Conservation (phyloP, 2,888 invertebrate genomes). For the Aphodius granarius region DNA sequence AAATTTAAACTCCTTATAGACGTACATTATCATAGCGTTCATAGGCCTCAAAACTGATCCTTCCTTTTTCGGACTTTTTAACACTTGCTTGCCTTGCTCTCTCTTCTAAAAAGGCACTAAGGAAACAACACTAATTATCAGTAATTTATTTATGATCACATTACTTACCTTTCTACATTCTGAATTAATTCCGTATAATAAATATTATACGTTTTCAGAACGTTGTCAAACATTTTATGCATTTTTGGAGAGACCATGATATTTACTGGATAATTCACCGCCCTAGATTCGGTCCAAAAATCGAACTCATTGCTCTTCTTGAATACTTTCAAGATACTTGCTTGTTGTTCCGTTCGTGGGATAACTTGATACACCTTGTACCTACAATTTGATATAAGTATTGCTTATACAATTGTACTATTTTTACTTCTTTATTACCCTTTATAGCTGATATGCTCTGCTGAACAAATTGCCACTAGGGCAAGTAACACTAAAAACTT, state of each 20-base stretch:
- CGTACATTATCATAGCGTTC: conserved; percentile 50
- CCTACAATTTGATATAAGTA: not conserved
- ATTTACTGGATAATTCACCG: not conserved
- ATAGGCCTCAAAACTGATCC: conserved; percentile 51
- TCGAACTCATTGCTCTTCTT: conserved; percentile 16
- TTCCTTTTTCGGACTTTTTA: conserved; percentile 50
- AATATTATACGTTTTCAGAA: conserved; percentile 49
- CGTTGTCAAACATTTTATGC: conserved; percentile 32
- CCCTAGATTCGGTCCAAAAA: conserved; percentile 9
- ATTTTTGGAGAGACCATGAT: conserved; percentile 22
- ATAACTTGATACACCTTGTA: conserved; percentile 23
- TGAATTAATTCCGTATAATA: conserved; percentile 52
- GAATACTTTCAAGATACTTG: conserved; percentile 1
- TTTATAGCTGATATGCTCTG: not conserved
- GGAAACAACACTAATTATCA: not conserved
- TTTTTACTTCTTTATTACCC: not conserved
- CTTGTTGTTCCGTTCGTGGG: conserved; percentile 24
- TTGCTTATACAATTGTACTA: not conserved
- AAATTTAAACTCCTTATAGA: conserved; percentile 4
- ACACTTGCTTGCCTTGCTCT: conserved; percentile 17
- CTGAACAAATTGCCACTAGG: not conserved
- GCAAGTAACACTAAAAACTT: not conserved
- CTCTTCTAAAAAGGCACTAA: conserved; percentile 24
- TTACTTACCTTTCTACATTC: conserved; percentile 55
- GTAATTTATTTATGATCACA: not conserved